Base-by-base conservation (phyloP, 2,797 vertebrate genomes). In the Paedocypris micromegethes region DNA sequence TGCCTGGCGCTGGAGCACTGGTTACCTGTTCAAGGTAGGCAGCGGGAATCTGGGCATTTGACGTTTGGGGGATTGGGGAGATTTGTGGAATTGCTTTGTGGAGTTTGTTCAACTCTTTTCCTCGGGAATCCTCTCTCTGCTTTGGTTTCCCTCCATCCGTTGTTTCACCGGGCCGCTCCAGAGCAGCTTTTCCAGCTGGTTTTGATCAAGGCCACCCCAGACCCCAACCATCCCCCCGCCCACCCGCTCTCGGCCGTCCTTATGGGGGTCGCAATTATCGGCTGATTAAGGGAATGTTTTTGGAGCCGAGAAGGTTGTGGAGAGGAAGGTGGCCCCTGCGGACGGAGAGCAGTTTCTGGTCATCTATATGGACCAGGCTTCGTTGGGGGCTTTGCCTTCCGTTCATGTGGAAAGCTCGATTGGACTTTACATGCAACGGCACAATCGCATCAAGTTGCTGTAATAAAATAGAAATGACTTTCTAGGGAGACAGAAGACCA, bases 1-100 rank as follows among this genome's bases (percentile, higher is more conserved):
- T 68, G 87, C 90, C n/a, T 91, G 88, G 90, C 81, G 89, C 55
- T 91, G 90, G 90, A 91, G 90, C 74, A 91, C 89, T 0, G 89
- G 90, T 9, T 84, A 90, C 85, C 86, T 91, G 77, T 88, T 90
- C 79, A 82, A 80, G 79, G 79, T 80, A 81, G 63, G 79, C 62
- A 48, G 64, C 51, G 4, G 8, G 57, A 56, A 9, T 39, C 45
- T 49, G n/a, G 2, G 3, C 5, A 6, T 55, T 40, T 3, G 5
- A 2, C 51, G 46, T 65, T 55, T 38, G 2, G 2, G 38, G 23
- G 23, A 23, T 23, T 23, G 23, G 23, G 23, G 23, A 23, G 23
- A 23, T 23, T 23, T 23, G 23, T 1, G 23, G 23, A 23, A 23
- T 23, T 23, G 23, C 23, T 23, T 23, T 23, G 23, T 23, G 23